Base-by-base conservation (phyloP, 1,140 invertebrate species). In the Dryas iulia region DNA sequence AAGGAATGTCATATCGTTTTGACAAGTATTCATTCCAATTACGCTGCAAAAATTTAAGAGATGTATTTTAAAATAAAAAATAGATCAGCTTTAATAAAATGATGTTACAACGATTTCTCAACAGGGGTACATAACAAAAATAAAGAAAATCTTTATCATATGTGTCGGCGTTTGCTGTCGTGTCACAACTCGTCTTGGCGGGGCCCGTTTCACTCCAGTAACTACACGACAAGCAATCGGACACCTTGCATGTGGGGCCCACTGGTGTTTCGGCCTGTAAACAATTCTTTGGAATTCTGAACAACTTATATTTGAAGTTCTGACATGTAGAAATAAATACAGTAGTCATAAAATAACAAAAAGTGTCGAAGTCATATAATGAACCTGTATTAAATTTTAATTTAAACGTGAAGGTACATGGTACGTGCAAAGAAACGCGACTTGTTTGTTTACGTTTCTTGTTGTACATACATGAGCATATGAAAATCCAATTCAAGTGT, bases 101-200 rank as follows among this genome's bases (percentile, higher is more conserved):
- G 18, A 47, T 3, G 39, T 18, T 47, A 47, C 39, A 47, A 21
- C 56, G 23, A 53, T 63, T 62, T 59, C 60, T 57, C 59, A 72
- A 74, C 73, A 75, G 72, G 74, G 72, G 69, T 81, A 69, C 31
- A 67, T 83, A 77, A 79, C 79, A 79, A 81, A 84, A 87, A 80
- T 77, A 78, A 81, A 82, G 67, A 75, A 82, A 81, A 64, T 28
- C 62, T 75, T 78, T 82, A 79, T 78, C 74, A 73, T 67, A 67
- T 75, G 66, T 73, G 73, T 76, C 71, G 73, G 76, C 80, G 77
- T 86, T 83, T 86, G 81, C 81, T 86, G 81, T 83, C 82, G 77
- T 86, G 85, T 87, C 84, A 83, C 83, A 84, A 87, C 76, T 83
- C 79, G 86, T 86, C 76, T 72, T 68, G 72, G 72, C 74, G 75